These are phyloP conservation scores for Cheilosia scutellata DNA, from an alignment of 2,888 invertebrate species.

Conservation along the genomic window DNA sequence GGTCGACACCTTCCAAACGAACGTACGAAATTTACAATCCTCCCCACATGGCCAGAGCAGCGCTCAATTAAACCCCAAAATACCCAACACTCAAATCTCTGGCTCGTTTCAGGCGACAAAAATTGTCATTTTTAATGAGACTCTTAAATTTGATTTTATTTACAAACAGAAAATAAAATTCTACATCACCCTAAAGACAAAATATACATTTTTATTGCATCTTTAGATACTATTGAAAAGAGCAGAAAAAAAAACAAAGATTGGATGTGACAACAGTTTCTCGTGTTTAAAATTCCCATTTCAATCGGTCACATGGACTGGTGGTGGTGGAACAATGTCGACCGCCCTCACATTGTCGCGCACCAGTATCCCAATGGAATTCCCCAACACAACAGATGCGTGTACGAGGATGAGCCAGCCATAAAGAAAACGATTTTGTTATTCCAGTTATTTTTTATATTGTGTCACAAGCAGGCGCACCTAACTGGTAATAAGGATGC, in stretches of 20 bases:
- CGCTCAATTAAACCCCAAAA: slow-evolving; percentile 45
- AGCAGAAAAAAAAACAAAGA: slow-evolving; percentile 15
- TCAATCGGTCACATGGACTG: slow-evolving; percentile 37
- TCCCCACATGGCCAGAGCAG: not conserved
- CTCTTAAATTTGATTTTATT: slow-evolving; percentile 72
- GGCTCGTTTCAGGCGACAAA: slow-evolving; percentile 29
- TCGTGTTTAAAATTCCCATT: slow-evolving; percentile 53
- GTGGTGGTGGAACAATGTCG: not conserved
- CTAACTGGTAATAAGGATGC: slow-evolving; percentile 50
- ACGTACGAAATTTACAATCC: slow-evolving; percentile 17
- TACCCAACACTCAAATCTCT: slow-evolving; percentile 40
- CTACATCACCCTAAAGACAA: slow-evolving; percentile 45
- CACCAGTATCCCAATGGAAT: slow-evolving; percentile 33
- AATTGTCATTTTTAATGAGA: slow-evolving; percentile 72
- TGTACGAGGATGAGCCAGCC: slow-evolving; percentile 3
- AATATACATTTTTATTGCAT: slow-evolving; percentile 58
- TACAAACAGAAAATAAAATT: slow-evolving; percentile 63
- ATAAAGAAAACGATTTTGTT: slow-evolving; percentile 47
- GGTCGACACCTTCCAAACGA: slow-evolving; percentile 48
- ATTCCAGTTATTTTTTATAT: slow-evolving; percentile 52
- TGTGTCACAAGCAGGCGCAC: slow-evolving; percentile 57
- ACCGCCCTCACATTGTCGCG: slow-evolving; percentile 28
- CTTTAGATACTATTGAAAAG: slow-evolving; percentile 19
- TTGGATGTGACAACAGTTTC: slow-evolving; percentile 51
- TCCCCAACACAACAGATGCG: slow-evolving; percentile 8